Evolutionary conservation across 1,140 invertebrate species (phyloP).

Genomic region (Rhagoletis pomonella): DNA sequence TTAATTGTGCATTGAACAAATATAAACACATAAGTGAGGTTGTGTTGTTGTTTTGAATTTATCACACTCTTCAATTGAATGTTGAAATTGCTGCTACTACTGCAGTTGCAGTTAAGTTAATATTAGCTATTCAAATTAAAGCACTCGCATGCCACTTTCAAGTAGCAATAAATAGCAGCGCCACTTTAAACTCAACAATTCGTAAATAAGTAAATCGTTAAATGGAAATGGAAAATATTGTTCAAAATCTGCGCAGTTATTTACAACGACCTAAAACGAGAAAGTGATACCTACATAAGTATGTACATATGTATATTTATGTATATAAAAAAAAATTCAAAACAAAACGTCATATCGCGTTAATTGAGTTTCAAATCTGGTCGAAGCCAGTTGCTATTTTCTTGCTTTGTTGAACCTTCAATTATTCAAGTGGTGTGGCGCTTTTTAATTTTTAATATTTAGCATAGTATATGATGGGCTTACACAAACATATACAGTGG

Average conservation of each 20-base stretch:
- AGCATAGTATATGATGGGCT: no score
- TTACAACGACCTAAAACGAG: background rate
- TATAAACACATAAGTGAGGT: no score
- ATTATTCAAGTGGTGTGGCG: background rate
- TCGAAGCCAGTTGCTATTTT: background rate
- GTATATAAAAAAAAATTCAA: background rate
- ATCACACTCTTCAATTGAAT: background rate
- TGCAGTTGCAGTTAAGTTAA: background rate
- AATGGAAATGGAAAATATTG: background rate
- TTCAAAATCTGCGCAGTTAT: background rate
- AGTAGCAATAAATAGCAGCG: background rate
- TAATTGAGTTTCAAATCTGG: background rate
- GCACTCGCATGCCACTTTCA: background rate
- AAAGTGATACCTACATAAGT: background rate
- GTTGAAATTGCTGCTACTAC: background rate
- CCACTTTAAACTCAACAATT: background rate
- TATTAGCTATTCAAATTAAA: constrained; percentile 40
- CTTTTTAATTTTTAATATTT: no score
- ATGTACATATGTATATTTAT: background rate
- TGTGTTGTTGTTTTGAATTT: background rate
- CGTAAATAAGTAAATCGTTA: background rate
- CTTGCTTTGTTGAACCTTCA: background rate
- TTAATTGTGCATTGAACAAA: no score
- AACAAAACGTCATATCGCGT: no score
- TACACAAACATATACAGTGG: no score